These are phyloP conservation scores for Hydrochoerus hydrochaeris DNA, from an alignment of 2,113 vertebrate species.

Conservation along the genomic window DNA sequence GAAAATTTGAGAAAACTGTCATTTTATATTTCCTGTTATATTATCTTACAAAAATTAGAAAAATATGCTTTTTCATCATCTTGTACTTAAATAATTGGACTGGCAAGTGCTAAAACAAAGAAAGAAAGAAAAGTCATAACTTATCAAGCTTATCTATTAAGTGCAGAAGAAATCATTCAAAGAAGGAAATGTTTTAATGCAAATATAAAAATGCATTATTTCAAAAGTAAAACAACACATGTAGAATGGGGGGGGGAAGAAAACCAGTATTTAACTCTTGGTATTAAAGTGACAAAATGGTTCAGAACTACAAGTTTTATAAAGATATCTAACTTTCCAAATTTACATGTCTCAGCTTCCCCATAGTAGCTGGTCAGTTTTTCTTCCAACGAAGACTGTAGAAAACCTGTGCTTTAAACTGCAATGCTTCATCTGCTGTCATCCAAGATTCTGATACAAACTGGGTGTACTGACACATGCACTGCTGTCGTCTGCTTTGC, in stretches of 20 bases:
- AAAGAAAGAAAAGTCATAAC: constrained; percentile 9
- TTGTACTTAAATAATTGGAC: background rate
- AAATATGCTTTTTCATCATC: background rate
- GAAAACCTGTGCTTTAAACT: background rate
- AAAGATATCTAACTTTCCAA: background rate
- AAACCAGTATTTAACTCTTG: background rate
- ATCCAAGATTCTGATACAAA: background rate
- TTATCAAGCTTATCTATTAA: background rate
- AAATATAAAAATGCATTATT: background rate
- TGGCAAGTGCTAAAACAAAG: background rate
- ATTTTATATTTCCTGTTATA: background rate
- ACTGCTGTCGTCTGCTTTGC: background rate
- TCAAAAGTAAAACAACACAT: background rate
- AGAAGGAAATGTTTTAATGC: background rate
- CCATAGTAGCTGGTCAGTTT: background rate
- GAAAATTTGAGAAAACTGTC: background rate
- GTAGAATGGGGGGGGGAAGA: background rate
- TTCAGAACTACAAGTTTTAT: background rate
- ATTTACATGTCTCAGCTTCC: background rate
- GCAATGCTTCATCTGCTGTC: background rate
- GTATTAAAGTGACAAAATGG: background rate
- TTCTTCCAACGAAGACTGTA: constrained; percentile 8
- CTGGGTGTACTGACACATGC: background rate
- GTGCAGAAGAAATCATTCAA: constrained; percentile 5
- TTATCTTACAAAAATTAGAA: background rate